Conservation (phyloP, 1,140 invertebrate species). For the Tetragonula clypearis region DNA sequence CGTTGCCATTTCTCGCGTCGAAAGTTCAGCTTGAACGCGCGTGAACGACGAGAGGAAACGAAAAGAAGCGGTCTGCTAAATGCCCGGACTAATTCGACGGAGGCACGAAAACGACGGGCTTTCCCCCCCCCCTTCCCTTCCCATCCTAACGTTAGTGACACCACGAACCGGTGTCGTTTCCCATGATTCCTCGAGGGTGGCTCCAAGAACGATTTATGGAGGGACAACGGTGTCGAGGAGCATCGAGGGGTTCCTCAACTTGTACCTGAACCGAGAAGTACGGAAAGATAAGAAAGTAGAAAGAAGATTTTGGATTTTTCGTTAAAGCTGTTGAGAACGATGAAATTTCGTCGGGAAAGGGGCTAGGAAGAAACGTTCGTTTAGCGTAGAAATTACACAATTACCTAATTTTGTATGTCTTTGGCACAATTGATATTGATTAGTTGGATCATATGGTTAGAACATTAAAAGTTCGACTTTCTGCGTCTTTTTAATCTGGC, state of each 20-base stretch:
- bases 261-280: constrained; percentile 15
- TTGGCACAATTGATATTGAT: neutral
- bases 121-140: neutral
- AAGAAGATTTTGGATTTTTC: neutral
- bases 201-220: constrained; percentile 44
- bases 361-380: neutral
- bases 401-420: neutral
- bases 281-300: neutral
- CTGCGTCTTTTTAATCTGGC: too few species aligned
- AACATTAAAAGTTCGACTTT: neutral
- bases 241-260: constrained; percentile 34
- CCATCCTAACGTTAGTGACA: constrained; percentile 17
- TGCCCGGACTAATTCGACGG: constrained; percentile 32
- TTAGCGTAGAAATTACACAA: neutral
- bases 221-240: constrained; percentile 24
- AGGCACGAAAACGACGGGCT: constrained; percentile 18
- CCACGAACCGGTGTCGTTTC: constrained; percentile 48
- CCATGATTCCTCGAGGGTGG: constrained; percentile 30
- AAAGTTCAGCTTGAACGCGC: constrained; percentile 11
- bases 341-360: neutral
- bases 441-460: neutral
- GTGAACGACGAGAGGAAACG: neutral
- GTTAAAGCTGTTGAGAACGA: neutral
- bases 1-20: neutral
- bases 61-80: constrained; percentile 5